Evolutionary conservation across 2,888 invertebrate genomes (phyloP).

Genomic region (Ferrisia virgata): DNA sequence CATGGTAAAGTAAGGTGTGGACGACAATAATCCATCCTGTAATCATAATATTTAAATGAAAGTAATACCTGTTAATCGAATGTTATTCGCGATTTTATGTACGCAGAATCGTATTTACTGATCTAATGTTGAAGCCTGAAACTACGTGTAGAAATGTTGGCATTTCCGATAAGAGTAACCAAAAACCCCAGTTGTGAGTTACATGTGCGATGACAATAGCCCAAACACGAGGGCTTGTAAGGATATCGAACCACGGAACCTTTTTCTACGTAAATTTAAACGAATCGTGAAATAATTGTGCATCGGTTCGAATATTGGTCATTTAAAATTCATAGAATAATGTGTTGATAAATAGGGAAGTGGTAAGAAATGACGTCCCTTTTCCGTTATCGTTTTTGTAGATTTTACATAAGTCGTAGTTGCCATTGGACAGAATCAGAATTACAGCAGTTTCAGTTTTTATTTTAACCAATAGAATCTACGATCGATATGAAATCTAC

Average conservation of each 20-base stretch:
- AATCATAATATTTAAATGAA: neutral
- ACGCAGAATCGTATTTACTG: constrained; percentile 49
- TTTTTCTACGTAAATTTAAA: constrained; percentile 49
- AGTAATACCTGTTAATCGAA: neutral
- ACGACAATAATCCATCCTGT: constrained; percentile 60
- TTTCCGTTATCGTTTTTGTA: too few species aligned
- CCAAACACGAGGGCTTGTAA: constrained; percentile 67
- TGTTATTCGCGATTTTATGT: neutral
- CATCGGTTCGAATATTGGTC: too few species aligned
- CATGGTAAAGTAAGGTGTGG: constrained; percentile 70
- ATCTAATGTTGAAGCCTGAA: constrained; percentile 67
- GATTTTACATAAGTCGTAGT: too few species aligned
- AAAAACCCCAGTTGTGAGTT: constrained; percentile 78
- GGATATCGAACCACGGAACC: constrained; percentile 70
- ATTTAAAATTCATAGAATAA: too few species aligned
- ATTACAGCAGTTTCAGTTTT: too few species aligned
- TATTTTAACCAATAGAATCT: too few species aligned
- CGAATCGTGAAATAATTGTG: neutral
- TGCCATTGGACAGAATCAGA: too few species aligned
- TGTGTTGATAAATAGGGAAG: too few species aligned
- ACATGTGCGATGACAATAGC: constrained; percentile 69
- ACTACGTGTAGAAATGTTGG: constrained; percentile 75
- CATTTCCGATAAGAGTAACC: constrained; percentile 78
- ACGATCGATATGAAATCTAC: too few species aligned
- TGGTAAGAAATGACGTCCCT: too few species aligned